Evolutionary conservation across 2,797 vertebrate genomes (phyloP), one percentile per base, ranked within the genome.

Genomic region (Serranus cabrilla): DNA sequence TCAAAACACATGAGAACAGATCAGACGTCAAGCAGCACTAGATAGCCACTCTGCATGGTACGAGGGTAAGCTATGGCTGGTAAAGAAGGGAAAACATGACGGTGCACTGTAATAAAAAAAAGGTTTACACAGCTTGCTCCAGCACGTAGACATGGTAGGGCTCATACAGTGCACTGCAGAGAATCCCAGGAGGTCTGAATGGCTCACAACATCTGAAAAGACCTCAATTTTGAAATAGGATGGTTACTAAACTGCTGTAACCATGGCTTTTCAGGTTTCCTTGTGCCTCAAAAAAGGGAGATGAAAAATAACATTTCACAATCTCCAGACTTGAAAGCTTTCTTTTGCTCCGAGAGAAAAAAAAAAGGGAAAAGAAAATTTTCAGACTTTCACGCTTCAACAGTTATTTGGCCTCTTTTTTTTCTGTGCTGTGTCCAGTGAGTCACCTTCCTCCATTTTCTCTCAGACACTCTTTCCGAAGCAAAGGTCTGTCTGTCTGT

Each of bases 221-320:
- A 83, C 83, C 89, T 85, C 86, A 79, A 87, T 94, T 92, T 92
- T 65, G 68, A 93, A 93, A 93, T 79, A 74, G 92, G 84, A 91
- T 86, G 88, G 87, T 88, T 85, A 87, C 92, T 93, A 91, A 94
- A 95, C 89, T 92, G 90, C 93, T 91, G 86, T 91, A 92, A 90
- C 88, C 70, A 40, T 31, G 49, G 89, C 91, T 89, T 92, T 93
- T 93, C 87, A 93, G 86, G 88, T 89, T 91, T 89, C 81, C 75
- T 77, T 89, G 76, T 86, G 90, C 81, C 81, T 82, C 71, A 80
- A 85, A 92, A 91, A 85, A 70, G 76, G 75, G 57, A 89, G 73
- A 91, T 79, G 85, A 87, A 87, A 95, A 94, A 94, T 83, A 90
- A 86, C 79, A 90, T 93, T 93, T 92, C 80, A 85, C 90, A 91